Evolutionary conservation across 2,113 vertebrate genomes (phyloP).

Genomic region (Lagopus leucura): DNA sequence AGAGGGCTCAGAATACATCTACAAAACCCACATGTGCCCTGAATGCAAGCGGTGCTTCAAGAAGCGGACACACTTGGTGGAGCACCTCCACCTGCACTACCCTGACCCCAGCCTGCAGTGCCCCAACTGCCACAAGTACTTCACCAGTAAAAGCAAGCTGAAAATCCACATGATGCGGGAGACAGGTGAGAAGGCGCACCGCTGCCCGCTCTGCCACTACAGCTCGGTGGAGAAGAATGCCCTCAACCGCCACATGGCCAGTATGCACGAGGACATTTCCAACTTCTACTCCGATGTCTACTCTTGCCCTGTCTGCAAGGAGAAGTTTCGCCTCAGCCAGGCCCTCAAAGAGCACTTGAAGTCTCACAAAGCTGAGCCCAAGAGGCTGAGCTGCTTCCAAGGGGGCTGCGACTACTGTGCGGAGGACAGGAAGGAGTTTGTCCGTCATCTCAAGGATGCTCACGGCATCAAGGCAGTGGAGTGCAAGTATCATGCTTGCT

Average conservation of each 20-base stretch:
- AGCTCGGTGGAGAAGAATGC: constrained; percentile 92
- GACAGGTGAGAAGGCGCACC: constrained; percentile 86
- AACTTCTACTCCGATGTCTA: constrained; percentile 79
- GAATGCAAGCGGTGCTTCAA: constrained; percentile 97
- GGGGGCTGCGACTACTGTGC: constrained; percentile 80
- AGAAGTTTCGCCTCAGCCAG: constrained; percentile 88
- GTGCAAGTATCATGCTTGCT: constrained; percentile 91
- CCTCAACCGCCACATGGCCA: constrained; percentile 88
- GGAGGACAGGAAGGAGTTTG: constrained; percentile 82
- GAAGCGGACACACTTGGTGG: constrained; percentile 92
- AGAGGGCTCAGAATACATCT: constrained; percentile 84
- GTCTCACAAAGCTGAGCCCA: constrained; percentile 80
- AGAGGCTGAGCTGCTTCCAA: constrained; percentile 83
- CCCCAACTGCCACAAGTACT: constrained; percentile 90
- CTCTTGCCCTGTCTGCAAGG: constrained; percentile 86
- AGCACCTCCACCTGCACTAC: constrained; percentile 93
- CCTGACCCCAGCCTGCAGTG: constrained; percentile 94
- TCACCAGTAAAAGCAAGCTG: constrained; percentile 97
- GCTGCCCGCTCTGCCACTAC: constrained; percentile 89
- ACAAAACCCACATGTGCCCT: constrained; percentile 92
- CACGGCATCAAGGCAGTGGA: constrained; percentile 83
- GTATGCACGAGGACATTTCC: constrained; percentile 85
- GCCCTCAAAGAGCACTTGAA: constrained; percentile 94
- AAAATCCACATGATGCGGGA: constrained; percentile 91
- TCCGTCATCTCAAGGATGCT: constrained; percentile 81